A percentile compares a stretch with the other conserved stretches of the same genome.
These are phyloP conservation scores for Protodeltote pygarga DNA, from an alignment of 2,888 invertebrate genomes.

Conservation along the genomic window DNA sequence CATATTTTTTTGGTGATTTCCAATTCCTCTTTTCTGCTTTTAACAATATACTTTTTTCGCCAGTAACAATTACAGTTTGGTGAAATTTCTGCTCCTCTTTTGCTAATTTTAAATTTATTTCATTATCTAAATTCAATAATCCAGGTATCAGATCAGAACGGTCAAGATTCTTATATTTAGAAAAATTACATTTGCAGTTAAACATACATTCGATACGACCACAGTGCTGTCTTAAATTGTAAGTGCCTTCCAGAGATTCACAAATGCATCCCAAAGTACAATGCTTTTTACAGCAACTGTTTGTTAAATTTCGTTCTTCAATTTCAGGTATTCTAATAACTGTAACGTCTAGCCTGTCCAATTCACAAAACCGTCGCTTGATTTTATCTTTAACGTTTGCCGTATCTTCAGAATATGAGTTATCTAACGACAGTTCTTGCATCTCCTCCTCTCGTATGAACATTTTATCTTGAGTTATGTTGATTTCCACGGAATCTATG, in stretches of 20 bases:
- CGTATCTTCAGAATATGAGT: constrained; percentile 31
- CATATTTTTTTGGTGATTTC: constrained; percentile 88
- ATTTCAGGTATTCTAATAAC: constrained; percentile 85
- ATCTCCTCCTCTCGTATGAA: constrained; percentile 64
- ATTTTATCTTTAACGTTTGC: constrained; percentile 64
- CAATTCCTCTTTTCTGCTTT: constrained; percentile 86
- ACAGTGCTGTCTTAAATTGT: constrained; percentile 87
- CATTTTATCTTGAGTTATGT: constrained; percentile 85
- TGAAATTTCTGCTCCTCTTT: constrained; percentile 91
- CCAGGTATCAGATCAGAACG: constrained; percentile 64
- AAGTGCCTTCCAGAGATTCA: constrained; percentile 82
- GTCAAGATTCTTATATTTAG: constrained; percentile 59
- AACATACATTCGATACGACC: constrained; percentile 88
- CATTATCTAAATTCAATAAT: constrained; percentile 77
- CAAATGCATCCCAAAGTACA: constrained; percentile 90
- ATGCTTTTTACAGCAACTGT: constrained; percentile 81
- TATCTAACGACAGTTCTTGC: constrained; percentile 58
- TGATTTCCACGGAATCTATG: constrained; percentile 88
- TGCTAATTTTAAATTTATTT: constrained; percentile 86
- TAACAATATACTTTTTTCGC: constrained; percentile 88
- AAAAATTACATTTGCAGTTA: constrained; percentile 76
- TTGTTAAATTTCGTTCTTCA: constrained; percentile 4
- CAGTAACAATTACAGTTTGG: constrained; percentile 89
- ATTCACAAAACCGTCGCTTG: constrained; percentile 79
- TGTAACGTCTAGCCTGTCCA: constrained; percentile 89